A percentile compares a stretch with the other conserved stretches of the same genome.
Evolutionary conservation across 2,797 vertebrate genomes (phyloP).

Genomic region (Kryptolebias ocellatus): DNA sequence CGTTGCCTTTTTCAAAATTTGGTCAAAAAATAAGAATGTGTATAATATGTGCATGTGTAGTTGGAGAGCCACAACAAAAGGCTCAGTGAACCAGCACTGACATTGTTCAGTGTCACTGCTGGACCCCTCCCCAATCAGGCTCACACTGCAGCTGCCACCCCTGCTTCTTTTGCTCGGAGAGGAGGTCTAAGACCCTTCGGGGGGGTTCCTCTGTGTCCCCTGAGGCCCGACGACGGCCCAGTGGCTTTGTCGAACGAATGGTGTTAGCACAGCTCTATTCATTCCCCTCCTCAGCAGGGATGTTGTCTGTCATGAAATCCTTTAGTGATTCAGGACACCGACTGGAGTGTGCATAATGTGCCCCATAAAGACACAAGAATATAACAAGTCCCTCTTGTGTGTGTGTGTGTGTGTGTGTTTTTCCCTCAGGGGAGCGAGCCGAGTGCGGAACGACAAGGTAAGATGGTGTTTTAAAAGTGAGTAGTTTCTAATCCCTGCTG

Average conservation of each 20-base stretch:
- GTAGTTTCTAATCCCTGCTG: conserved; percentile 22
- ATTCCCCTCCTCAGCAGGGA: conserved; percentile 65
- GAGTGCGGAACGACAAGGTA: conserved; percentile 98
- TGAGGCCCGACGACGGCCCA: conserved; percentile 64
- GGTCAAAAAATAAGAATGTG: conserved; percentile 2
- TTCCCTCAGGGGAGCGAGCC: conserved; percentile 90
- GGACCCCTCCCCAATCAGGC: conserved; percentile 37
- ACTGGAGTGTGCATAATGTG: conserved; percentile 50
- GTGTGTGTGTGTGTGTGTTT: conserved; percentile 30
- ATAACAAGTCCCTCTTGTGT: conserved; percentile 56
- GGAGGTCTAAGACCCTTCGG: conserved; percentile 55
- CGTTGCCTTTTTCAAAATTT: not conserved
- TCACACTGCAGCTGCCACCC: conserved; percentile 43
- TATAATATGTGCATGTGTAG: conserved; percentile 32
- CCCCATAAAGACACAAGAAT: conserved; percentile 43
- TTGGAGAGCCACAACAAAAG: conserved; percentile 68
- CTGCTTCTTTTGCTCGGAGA: conserved; percentile 46
- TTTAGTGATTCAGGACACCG: conserved; percentile 42
- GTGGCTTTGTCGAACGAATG: conserved; percentile 67
- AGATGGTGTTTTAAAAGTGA: conserved; percentile 56
- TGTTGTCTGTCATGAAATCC: conserved; percentile 63
- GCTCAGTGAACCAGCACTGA: conserved; percentile 68
- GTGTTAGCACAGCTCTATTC: conserved; percentile 68
- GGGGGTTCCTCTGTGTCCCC: conserved; percentile 44
- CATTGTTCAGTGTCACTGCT: conserved; percentile 69